Conservation (phyloP, 2,888 invertebrate species). For the Coelinius sp. region DNA sequence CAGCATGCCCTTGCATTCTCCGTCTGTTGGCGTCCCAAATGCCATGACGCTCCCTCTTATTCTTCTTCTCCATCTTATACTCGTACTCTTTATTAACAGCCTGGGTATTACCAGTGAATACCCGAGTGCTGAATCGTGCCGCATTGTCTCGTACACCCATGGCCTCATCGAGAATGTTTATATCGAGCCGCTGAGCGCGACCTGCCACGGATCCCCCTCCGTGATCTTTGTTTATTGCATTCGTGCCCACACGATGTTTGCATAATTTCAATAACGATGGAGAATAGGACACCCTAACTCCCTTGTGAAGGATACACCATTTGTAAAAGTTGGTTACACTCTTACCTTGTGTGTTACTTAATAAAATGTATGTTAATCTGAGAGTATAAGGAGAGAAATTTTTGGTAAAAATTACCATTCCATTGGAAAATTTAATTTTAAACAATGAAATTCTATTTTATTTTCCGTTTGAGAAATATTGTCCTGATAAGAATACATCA, state of each 20-base stretch:
- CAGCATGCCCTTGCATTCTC: conserved; percentile 58
- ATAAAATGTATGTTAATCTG: not conserved
- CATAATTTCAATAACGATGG: conserved; percentile 19
- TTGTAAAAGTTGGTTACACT: not conserved
- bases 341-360: not conserved
- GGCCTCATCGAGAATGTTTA: conserved; percentile 9
- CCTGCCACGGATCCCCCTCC: conserved; percentile 20
- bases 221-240: conserved; percentile 49
- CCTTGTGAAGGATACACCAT: not conserved
- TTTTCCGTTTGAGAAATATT: no score
- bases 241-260: conserved; percentile 23
- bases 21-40: conserved; percentile 52
- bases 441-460: no score
- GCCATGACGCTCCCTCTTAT: conserved; percentile 56
- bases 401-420: no score
- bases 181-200: conserved; percentile 1
- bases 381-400: no score
- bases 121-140: conserved; percentile 13
- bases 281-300: not conserved
- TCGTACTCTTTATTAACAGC: not conserved
- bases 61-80: conserved; percentile 43
- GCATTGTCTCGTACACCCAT: conserved; percentile 10
- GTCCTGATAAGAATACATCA: no score
- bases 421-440: no score
- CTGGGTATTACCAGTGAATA: conserved; percentile 23